Conservation (phyloP, 2,797 vertebrate genomes). For the Limnodromus scolopaceus region DNA sequence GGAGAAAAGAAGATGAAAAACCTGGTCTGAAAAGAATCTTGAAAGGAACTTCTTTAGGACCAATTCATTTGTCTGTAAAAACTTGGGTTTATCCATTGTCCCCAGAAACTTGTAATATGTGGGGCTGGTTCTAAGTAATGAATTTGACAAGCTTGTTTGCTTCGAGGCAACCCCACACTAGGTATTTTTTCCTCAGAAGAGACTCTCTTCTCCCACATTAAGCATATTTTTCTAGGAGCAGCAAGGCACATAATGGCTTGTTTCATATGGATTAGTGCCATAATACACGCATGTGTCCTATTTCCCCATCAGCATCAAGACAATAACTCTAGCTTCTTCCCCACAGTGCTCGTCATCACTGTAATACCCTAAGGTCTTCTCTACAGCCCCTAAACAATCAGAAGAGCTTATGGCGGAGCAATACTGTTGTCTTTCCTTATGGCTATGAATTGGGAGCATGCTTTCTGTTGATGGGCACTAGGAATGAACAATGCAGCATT, state of each 20-base stretch:
- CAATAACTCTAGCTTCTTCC: constrained; percentile 45
- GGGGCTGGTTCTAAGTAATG: neutral
- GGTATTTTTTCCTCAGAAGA: neutral
- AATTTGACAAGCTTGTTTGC: neutral
- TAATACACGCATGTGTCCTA: neutral
- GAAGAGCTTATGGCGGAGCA: neutral
- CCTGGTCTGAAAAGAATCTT: neutral
- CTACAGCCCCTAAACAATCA: constrained; percentile 13
- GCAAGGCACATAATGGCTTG: neutral
- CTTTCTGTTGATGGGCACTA: constrained; percentile 47
- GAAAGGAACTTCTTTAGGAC: neutral
- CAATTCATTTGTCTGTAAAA: neutral
- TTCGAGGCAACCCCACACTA: neutral
- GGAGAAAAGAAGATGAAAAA: neutral
- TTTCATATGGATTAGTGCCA: constrained; percentile 13
- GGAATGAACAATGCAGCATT: constrained; percentile 51
- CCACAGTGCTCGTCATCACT: constrained; percentile 40
- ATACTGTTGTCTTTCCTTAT: constrained; percentile 26
- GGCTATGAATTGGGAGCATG: constrained; percentile 42
- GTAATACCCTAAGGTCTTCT: constrained; percentile 45
- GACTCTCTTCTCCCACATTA: neutral
- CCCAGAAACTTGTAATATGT: neutral
- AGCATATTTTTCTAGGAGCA: neutral
- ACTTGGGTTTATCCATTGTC: neutral
- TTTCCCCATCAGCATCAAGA: constrained; percentile 34